Base-by-base conservation (phyloP, 2,113 vertebrate genomes). In the Xiphophorus couchianus region DNA sequence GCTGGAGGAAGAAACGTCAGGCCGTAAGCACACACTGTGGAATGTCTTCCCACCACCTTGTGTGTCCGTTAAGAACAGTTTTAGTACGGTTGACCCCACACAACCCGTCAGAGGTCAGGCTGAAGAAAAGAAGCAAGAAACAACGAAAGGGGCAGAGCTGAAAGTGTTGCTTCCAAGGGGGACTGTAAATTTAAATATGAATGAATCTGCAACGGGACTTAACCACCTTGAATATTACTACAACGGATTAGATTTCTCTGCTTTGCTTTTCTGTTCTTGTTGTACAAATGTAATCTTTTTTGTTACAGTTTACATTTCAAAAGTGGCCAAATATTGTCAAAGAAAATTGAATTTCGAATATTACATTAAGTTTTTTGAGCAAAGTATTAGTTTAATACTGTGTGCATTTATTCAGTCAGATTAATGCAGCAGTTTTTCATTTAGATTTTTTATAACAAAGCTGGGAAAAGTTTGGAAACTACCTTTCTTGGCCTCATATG, bases 1-100 rank as follows among this genome's bases (percentile, higher is more conserved):
- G 96, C 97, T 98, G 81, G 29, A 37, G 62, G 58, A 60, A 37
- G 25, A 81, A 42, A 83, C 12, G 35, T 71, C 71, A 37, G 42
- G 64, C 7, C 58, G 51, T 90, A 39, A 89, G 68, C 9, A 10
- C 14, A 10, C 44, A 48, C 44, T 48, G 13, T 14, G 44, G n/a
- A 58, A 63, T 68, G 44, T 70, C 19, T 22, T n/a, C 25, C 10
- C 10, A 30, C 22, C 33, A 8, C 30, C 17, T 1, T 51, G 39
- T 67, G 54, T 58, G n/a, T 25, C 65, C 66, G 78, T 84, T 73
- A 81, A 42, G 29, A 51, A 54, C 44, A 62, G 30, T 10, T 79
- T 73, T 48, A n/a, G 29, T 27, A 62, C 28, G 11, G 29, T 44
- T 73, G 71, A 76, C 66, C 76, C 7, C 27, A 1, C 0, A 65